phyloP scores from a whole-genome alignment of 53 echinoderm and acorn worm species.

The Echinarachnius parma region DNA sequence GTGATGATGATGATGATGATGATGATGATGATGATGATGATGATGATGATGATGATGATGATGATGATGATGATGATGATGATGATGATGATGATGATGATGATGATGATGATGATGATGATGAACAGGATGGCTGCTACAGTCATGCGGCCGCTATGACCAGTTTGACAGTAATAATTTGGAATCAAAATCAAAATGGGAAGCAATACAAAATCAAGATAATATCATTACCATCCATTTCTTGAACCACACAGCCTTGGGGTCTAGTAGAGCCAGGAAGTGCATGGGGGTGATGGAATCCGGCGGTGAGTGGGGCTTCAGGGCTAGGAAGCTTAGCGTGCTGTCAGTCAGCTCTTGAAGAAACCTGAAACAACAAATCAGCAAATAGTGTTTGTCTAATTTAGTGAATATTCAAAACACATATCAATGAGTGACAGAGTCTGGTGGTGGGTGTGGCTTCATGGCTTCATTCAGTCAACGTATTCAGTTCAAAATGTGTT shows the following conservation, averaged over 20 bases:
- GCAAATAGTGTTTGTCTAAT: too few species aligned
- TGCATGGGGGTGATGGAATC: slow-evolving; percentile 65
- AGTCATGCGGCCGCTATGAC: too few species aligned
- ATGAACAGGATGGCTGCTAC: too few species aligned
- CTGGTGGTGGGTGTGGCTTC: too few species aligned
- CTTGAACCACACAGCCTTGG: slow-evolving; percentile 92
- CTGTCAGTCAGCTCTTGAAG: slow-evolving; percentile 81
- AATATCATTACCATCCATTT: slow-evolving; percentile 87
- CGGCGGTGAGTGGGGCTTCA: slow-evolving; percentile 30
- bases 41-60: not conserved
- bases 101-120: too few species aligned
- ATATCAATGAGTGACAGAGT: too few species aligned
- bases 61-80: not conserved
- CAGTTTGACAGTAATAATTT: not conserved
- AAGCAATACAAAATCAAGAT: not conserved
- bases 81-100: slow-evolving; percentile 14
- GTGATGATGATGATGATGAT: slow-evolving; percentile 3
- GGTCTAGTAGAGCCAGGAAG: slow-evolving; percentile 81
- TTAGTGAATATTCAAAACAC: too few species aligned
- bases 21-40: not conserved
- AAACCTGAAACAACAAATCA: slow-evolving; percentile 60
- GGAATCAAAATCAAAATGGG: slow-evolving; percentile 5
- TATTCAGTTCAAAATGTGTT: too few species aligned
- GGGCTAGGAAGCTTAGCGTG: slow-evolving; percentile 63
- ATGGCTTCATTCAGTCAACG: too few species aligned